Evolutionary conservation across 1,140 invertebrate species (phyloP), one percentile per base, ranked within the genome.

Genomic region (Ganaspis sp.): DNA sequence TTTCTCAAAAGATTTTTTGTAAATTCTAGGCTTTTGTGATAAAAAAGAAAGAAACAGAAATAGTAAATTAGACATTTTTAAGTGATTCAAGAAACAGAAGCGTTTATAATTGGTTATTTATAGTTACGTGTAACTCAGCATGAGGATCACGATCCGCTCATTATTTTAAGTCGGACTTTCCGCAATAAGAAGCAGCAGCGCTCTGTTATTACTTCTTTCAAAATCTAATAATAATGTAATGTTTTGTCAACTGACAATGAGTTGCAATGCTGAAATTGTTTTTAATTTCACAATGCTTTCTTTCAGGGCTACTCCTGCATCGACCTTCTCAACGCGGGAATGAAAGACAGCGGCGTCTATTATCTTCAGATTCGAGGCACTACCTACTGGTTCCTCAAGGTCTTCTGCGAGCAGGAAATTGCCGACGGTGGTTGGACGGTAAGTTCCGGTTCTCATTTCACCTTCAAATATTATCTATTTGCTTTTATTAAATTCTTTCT

Each of bases 361-460:
- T 97, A 97, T 83, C 92, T 98, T 37, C 95, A 97, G 91, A 97
- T 97, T 76, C 92, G 96, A 49, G 96, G 96, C 4, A 97, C 96
- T 0, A 97, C 96, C 1, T 97, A 97, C 89, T 98, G 96, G 95
- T 98, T 97, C 91, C 92, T 98, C 37, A 96, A 96, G 86, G 97
- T 98, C 6, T 97, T 93, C 87, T 99, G 97, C 88, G 96, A 98
- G 86, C 97, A 98, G 92, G 95, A 97, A 85, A 93, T 95, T 17
- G 94, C 96, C 53, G 96, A 97, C 81, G 97, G 97, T 9, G 98
- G 98, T 72, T 98, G 97, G 97, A 98, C 97, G 87, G 96, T 98
- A 92, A 95, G 93, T 92, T 74, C 45, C 64, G 9, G 73, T 74
- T 23, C 9, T 42, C 9, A 75, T 34, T 34, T 3, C 29, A n/a